phyloP scores from a whole-genome alignment of 2,113 vertebrate genomes.

The Lipophrys pholis region DNA sequence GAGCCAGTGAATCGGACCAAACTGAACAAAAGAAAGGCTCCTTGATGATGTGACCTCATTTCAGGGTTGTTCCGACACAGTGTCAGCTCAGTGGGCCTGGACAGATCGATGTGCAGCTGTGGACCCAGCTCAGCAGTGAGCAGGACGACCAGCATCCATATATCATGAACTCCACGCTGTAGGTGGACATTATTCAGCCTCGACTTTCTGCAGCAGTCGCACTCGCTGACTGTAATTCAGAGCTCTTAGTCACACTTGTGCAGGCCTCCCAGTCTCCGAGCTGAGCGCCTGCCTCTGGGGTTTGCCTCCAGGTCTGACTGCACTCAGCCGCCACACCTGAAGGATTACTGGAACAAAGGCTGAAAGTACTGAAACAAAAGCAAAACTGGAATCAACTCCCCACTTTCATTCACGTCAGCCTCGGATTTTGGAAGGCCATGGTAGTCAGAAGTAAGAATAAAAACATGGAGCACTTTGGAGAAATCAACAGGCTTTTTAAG shows the following conservation, averaged over 20 bases:
- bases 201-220: background rate
- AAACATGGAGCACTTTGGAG: no score
- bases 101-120: background rate
- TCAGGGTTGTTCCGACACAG: background rate
- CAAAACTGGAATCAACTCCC: no score
- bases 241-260: conserved; percentile 64
- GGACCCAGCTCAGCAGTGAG: conserved; percentile 1
- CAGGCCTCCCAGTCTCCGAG: conserved; percentile 48
- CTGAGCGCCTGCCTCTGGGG: conserved; percentile 57
- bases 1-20: no score
- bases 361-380: conserved; percentile 21
- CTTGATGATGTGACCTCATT: background rate
- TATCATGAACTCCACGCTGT: background rate
- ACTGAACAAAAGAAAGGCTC: no score
- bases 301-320: conserved; percentile 56
- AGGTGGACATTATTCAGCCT: background rate
- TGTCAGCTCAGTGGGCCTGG: background rate
- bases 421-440: no score
- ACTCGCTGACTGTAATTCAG: conserved; percentile 46
- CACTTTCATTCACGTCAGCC: no score
- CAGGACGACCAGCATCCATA: background rate
- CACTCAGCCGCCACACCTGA: conserved; percentile 31
- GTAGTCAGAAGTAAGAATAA: no score
- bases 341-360: background rate
- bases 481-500: no score